Percentiles rank a stretch among this genome's conserved stretches.
These are phyloP conservation scores for Bombus balteatus DNA, from an alignment of 1,140 invertebrate genomes.

Conservation along the genomic window DNA sequence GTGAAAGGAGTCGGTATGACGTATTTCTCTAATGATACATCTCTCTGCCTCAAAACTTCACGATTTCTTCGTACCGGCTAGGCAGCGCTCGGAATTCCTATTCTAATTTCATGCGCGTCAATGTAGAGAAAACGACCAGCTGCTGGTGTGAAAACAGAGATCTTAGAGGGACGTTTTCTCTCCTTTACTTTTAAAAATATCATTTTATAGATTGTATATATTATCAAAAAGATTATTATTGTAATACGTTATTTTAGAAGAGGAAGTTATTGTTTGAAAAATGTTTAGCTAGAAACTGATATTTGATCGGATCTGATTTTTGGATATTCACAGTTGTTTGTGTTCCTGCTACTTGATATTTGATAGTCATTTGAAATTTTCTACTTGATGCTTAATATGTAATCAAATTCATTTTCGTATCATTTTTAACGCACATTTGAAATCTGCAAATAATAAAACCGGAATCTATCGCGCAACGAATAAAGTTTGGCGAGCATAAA, in stretches of 20 bases:
- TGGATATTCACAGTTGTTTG: not conserved
- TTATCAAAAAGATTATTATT: too few species aligned
- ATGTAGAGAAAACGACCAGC: not conserved
- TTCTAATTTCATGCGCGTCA: not conserved
- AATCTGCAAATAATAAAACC: not conserved
- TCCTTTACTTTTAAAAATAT: not conserved
- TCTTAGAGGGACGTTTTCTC: not conserved
- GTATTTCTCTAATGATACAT: not conserved
- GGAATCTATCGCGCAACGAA: not conserved
- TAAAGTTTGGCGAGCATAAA: not conserved
- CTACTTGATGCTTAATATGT: not conserved
- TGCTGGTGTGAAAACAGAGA: not conserved
- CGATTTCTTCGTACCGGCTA: not conserved
- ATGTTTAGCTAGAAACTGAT: too few species aligned
- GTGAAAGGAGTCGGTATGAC: slow-evolving; percentile 18
- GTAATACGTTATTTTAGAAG: not conserved
- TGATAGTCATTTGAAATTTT: not conserved
- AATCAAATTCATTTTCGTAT: not conserved
- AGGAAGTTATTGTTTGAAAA: not conserved
- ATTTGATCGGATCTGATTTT: not conserved
- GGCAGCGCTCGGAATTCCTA: not conserved
- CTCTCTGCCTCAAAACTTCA: not conserved
- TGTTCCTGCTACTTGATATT: too few species aligned
- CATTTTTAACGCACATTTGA: not conserved
- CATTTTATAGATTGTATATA: not conserved